Evolutionary conservation across 2,113 vertebrate genomes (phyloP).

Genomic region (Xyrauchen texanus): DNA sequence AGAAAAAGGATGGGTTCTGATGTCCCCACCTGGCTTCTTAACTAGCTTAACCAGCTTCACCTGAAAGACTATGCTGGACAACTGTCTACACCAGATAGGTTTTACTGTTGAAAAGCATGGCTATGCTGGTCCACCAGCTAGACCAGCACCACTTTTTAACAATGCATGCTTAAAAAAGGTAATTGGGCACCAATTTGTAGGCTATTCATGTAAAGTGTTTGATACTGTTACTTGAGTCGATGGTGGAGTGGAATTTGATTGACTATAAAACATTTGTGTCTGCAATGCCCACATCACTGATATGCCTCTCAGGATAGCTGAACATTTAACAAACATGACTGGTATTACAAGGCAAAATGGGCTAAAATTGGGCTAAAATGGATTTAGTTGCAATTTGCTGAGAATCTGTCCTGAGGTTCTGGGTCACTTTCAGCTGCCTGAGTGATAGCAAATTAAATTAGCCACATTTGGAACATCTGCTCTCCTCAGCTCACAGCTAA

Average conservation of each 20-base stretch:
- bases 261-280: neutral
- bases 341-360: conserved; percentile 2
- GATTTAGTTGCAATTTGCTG: conserved; percentile 2
- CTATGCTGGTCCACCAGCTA: no score
- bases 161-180: no score
- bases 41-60: no score
- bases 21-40: neutral
- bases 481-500: neutral
- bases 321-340: conserved; percentile 2
- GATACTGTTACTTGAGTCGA: neutral
- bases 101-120: no score
- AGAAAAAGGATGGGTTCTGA: neutral
- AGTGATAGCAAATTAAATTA: conserved; percentile 15
- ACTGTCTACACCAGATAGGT: no score
- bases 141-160: no score
- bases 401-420: conserved; percentile 12
- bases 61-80: no score
- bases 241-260: neutral
- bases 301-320: neutral
- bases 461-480: neutral
- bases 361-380: neutral
- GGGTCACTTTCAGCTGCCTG: neutral
- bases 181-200: no score
- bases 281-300: neutral
- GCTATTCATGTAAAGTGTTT: no score